Evolutionary conservation across 2,113 vertebrate species (phyloP).

Genomic region (Mesitornis unicolor): DNA sequence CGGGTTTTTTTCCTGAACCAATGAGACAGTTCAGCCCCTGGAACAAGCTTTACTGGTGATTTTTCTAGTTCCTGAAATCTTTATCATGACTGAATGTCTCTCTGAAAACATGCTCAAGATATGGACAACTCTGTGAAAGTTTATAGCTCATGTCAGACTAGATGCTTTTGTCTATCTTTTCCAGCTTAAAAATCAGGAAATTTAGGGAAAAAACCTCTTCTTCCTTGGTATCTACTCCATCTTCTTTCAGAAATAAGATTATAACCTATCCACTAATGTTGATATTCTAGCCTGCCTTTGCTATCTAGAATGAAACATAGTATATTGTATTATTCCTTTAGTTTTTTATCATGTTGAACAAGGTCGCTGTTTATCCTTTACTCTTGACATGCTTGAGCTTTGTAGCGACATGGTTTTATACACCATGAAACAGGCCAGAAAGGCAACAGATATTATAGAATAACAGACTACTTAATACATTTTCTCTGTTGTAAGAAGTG

Average conservation of each 20-base stretch:
- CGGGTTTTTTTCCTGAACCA: neutral
- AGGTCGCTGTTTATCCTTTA: neutral
- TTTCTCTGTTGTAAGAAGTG: neutral
- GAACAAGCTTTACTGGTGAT: neutral
- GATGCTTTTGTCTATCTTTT: neutral
- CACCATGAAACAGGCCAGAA: neutral
- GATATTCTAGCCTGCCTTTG: neutral
- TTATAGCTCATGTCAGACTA: neutral
- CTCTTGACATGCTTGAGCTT: neutral
- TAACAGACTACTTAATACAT: neutral
- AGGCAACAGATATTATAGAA: neutral
- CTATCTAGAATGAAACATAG: neutral
- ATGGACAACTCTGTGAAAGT: neutral
- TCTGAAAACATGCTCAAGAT: neutral
- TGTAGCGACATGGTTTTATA: neutral
- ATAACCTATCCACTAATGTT: neutral
- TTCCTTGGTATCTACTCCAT: neutral
- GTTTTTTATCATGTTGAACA: neutral
- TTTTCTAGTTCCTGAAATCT: neutral
- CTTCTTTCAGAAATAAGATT: neutral
- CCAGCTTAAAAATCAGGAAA: neutral
- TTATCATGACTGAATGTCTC: neutral
- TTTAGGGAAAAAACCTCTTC: neutral
- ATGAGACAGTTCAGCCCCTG: neutral
- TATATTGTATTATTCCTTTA: neutral